A percentile compares a stretch with the other conserved stretches of the same genome.
Conservation (phyloP, 2,888 invertebrate species). For the Drosophila neotestacea region DNA sequence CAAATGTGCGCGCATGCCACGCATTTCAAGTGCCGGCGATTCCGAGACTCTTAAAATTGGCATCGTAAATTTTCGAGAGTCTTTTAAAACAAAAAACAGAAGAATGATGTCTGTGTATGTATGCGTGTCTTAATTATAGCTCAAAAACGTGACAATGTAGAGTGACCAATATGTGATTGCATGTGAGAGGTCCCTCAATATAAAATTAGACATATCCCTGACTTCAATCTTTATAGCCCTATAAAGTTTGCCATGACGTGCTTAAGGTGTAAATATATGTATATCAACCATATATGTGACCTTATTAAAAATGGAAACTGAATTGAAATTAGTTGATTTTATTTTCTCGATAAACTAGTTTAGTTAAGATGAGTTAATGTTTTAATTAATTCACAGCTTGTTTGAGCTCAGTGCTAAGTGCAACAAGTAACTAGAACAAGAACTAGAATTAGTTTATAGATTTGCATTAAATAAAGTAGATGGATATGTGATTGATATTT, state of each 20-base stretch:
- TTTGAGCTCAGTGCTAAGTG: constrained; percentile 24
- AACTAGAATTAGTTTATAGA: constrained; percentile 21
- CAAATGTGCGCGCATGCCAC: constrained; percentile 66
- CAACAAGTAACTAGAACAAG: constrained; percentile 18
- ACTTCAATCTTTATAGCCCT: constrained; percentile 31
- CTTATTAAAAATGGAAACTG: constrained; percentile 27
- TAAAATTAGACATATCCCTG: constrained; percentile 24
- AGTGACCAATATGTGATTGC: constrained; percentile 7
- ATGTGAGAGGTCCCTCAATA: constrained; percentile 6
- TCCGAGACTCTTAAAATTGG: constrained; percentile 34
- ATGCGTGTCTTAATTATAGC: constrained; percentile 53
- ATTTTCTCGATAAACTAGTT: constrained; percentile 45
- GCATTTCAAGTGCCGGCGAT: constrained; percentile 66
- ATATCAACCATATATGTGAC: constrained; percentile 11
- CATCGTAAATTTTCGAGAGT: constrained; percentile 56
- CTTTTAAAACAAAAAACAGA: constrained; percentile 13
- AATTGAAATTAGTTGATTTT: constrained; percentile 20
- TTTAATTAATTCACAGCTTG: constrained; percentile 44
- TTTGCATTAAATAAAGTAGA: constrained; percentile 39
- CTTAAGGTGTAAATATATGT: constrained; percentile 39
- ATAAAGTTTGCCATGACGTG: constrained; percentile 37
- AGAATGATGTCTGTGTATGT: constrained; percentile 32
- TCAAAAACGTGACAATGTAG: constrained; percentile 70
- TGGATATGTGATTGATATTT: constrained; percentile 29
- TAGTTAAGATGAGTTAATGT: constrained; percentile 45